Evolutionary conservation across 2,888 invertebrate species (phyloP).

Genomic region (Pyrrhopygopsis socrates): DNA sequence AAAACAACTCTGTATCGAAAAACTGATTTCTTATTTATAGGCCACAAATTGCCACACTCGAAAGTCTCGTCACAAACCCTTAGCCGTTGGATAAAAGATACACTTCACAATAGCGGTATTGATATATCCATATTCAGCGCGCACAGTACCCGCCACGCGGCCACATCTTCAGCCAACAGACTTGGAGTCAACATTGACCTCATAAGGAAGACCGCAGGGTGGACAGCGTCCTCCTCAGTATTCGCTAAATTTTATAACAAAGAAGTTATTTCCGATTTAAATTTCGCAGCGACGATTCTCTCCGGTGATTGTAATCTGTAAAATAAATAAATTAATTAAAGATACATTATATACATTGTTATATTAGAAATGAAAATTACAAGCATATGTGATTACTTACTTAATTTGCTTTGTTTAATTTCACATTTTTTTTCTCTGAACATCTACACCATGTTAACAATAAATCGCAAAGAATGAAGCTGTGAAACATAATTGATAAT

Average conservation of each 20-base stretch:
- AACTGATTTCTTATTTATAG: conserved; percentile 15
- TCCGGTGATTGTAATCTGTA: background rate
- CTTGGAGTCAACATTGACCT: too few species aligned
- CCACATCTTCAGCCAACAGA: conserved; percentile 17
- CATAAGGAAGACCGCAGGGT: conserved; percentile 34
- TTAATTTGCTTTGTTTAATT: background rate
- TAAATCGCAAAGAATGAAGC: too few species aligned
- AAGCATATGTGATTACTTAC: too few species aligned
- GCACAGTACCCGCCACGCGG: conserved; percentile 27
- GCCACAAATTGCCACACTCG: background rate
- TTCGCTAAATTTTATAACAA: conserved; percentile 37
- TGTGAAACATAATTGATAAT: too few species aligned
- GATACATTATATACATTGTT: too few species aligned
- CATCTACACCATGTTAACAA: background rate
- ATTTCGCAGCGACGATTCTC: conserved; percentile 18
- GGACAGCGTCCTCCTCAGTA: conserved; percentile 3
- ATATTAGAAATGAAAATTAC: too few species aligned
- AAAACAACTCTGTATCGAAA: conserved; percentile 28
- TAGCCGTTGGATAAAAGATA: conserved; percentile 28
- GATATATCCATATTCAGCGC: conserved; percentile 16
- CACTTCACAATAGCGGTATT: background rate
- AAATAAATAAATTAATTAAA: too few species aligned
- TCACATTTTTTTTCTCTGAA: background rate
- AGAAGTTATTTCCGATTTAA: background rate
- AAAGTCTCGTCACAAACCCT: conserved; percentile 7